A percentile compares a stretch with the other conserved stretches of the same genome.
Conservation (phyloP, 1,140 invertebrate species). For the Monomorium pharaonis region DNA sequence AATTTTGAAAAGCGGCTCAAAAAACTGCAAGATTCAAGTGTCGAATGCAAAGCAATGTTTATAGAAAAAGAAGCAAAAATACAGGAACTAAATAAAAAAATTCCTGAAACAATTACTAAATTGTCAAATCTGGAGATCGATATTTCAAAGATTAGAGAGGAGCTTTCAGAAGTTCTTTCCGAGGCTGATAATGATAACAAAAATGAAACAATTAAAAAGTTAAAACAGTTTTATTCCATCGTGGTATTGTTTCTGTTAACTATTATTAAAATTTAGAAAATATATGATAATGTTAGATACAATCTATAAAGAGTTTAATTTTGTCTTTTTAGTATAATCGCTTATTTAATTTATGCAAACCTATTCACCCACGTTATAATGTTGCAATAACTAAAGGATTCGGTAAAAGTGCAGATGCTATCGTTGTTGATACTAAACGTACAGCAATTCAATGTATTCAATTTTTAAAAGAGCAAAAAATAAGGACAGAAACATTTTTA, state of each 20-base stretch:
- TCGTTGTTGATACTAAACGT: slow-evolving; percentile 98
- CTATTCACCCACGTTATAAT: slow-evolving; percentile 96
- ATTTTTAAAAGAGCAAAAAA: slow-evolving; percentile 97
- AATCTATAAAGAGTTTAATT: slow-evolving; percentile 11
- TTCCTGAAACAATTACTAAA: slow-evolving; percentile 93
- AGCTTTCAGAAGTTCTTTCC: slow-evolving; percentile 96
- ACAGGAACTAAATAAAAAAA: slow-evolving; percentile 88
- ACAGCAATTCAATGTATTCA: slow-evolving; percentile 97
- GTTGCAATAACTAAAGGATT: slow-evolving; percentile 98
- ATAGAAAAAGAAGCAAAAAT: slow-evolving; percentile 89
- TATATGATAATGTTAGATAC: background rate
- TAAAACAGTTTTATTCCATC: slow-evolving; percentile 96
- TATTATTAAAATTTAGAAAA: background rate
- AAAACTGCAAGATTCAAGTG: slow-evolving; percentile 95
- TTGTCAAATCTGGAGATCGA: slow-evolving; percentile 90
- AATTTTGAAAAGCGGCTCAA: slow-evolving; percentile 95
- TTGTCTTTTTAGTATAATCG: slow-evolving; percentile 91
- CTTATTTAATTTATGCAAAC: slow-evolving; percentile 98
- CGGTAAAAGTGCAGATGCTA: slow-evolving; percentile 98
- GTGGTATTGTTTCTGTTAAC: slow-evolving; percentile 87
- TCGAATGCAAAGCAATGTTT: slow-evolving; percentile 91
- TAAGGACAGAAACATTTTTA: slow-evolving; percentile 97
- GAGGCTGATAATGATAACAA: slow-evolving; percentile 98
- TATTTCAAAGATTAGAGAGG: slow-evolving; percentile 92
- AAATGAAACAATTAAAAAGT: slow-evolving; percentile 97